Evolutionary conservation across 2,113 vertebrate genomes (phyloP), one percentile per base, ranked within the genome.

Genomic region (Gallinago media): DNA sequence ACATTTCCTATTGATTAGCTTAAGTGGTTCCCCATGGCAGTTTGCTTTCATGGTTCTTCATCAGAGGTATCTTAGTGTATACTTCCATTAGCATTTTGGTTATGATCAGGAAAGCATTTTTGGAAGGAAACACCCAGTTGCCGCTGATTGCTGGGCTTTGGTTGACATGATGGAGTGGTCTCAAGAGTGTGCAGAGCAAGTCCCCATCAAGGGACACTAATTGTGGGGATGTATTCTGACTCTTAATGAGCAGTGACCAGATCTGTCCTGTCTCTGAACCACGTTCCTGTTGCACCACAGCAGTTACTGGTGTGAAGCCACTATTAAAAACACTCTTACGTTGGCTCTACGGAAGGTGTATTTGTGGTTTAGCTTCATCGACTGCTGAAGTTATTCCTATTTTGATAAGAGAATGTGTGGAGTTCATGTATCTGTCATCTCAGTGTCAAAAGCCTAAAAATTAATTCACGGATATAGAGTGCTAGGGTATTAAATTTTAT

Each of bases 271-370:
- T 31, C 50, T 72, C 44, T 62, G 50, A 73, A 62, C 38, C n/a
- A 1, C 74, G 21, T 42, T 84, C 31, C 68, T 42, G n/a, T 54
- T 3, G 3, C 50, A 25, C 25, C 59, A 15, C 23, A 8, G 2
- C 47, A 66, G 36, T 36, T 54, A 27, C 31, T 56, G 52, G 23
- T 34, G 3, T 58, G 55, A 80, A 82, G 36, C n/a, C 56, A 31
- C 7, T 23, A 1, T 61, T 71, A 49, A 68, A 73, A 46, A 19
- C 61, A 42, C 47, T 74, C 38, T 46, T 70, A 15, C 0, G 0
- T 71, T 42, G 63, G 20, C 66, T 75, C 10, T 75, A 21, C 62
- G 3, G 2, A 58, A 86, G 40, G 27, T 56, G 5, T 40, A 26
- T 63, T 76, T 84, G 18, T 92, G 32, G 5, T 75, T 80, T 61